Percentiles rank a stretch among this genome's conserved stretches.
Evolutionary conservation across 2,888 invertebrate species (phyloP).

Genomic region (Latrodectus elegans): DNA sequence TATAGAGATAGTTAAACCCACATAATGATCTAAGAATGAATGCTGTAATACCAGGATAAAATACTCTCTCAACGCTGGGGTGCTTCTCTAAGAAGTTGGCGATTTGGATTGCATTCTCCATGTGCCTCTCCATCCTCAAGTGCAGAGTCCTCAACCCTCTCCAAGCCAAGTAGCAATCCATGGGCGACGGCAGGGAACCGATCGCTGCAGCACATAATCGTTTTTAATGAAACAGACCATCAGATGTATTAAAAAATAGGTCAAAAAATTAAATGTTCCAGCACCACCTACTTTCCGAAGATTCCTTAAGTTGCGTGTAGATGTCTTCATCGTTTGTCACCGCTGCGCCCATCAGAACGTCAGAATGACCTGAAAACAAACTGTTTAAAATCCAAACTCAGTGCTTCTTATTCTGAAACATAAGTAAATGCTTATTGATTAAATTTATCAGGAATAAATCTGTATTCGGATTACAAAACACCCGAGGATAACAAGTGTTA

Average conservation of each 20-base stretch:
- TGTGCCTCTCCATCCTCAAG: conserved; percentile 92
- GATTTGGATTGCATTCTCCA: conserved; percentile 84
- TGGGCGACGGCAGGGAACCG: conserved; percentile 95
- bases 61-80: conserved; percentile 85
- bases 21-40: too few species aligned
- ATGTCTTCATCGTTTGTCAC: conserved; percentile 84
- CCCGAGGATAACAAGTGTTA: too few species aligned
- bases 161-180: conserved; percentile 95
- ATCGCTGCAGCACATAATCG: conserved; percentile 79
- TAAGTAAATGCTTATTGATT: too few species aligned
- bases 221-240: not conserved
- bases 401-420: too few species aligned
- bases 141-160: conserved; percentile 94
- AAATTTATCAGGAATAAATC: too few species aligned
- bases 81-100: conserved; percentile 89
- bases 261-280: not conserved
- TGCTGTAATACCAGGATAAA: conserved; percentile 74
- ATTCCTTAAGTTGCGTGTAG: conserved; percentile 83
- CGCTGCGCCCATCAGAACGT: conserved; percentile 98
- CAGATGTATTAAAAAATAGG: too few species aligned
- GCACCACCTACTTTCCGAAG: conserved; percentile 85
- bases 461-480: too few species aligned
- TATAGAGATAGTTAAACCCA: too few species aligned
- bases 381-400: too few species aligned
- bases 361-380: conserved; percentile 83